phyloP scores from a whole-genome alignment of 2,888 invertebrate genomes.

The Rotaria magnacalcarata region DNA sequence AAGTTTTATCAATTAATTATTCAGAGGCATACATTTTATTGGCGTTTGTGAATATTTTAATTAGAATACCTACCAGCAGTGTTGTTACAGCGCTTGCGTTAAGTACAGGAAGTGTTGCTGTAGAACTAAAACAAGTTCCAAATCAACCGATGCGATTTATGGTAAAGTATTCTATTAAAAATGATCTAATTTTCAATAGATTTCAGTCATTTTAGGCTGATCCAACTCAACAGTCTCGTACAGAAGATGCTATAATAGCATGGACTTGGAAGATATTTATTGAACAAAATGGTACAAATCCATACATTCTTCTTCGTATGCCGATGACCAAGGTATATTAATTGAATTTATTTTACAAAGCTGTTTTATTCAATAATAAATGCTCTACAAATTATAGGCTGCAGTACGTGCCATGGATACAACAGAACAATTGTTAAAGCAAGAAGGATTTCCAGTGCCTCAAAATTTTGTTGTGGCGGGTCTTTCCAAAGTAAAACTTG shows the following conservation, averaged over 20 bases:
- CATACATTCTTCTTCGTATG: constrained; percentile 51
- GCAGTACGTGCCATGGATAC: constrained; percentile 51
- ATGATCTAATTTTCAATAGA: neutral
- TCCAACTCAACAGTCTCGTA: neutral
- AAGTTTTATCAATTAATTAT: neutral
- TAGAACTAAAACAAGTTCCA: constrained; percentile 50
- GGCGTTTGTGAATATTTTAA: neutral
- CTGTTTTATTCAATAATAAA: neutral
- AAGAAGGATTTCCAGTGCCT: constrained; percentile 45
- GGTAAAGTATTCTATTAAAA: constrained; percentile 46
- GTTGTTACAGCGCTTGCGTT: neutral
- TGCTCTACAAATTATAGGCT: constrained; percentile 47
- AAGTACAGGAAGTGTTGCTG: constrained; percentile 49
- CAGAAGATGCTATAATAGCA: constrained; percentile 28
- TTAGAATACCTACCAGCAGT: neutral
- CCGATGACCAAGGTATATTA: constrained; percentile 53
- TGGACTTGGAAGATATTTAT: constrained; percentile 47
- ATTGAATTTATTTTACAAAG: no score
- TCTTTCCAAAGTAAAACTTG: constrained; percentile 50
- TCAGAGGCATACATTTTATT: no score
- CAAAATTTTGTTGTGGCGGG: constrained; percentile 51
- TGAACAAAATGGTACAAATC: constrained; percentile 48
- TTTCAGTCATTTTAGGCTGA: constrained; percentile 47
- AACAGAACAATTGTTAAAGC: constrained; percentile 47
- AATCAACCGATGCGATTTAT: constrained; percentile 51